phyloP scores from a whole-genome alignment of 2,888 invertebrate species.

The Argyra leucocephala region DNA sequence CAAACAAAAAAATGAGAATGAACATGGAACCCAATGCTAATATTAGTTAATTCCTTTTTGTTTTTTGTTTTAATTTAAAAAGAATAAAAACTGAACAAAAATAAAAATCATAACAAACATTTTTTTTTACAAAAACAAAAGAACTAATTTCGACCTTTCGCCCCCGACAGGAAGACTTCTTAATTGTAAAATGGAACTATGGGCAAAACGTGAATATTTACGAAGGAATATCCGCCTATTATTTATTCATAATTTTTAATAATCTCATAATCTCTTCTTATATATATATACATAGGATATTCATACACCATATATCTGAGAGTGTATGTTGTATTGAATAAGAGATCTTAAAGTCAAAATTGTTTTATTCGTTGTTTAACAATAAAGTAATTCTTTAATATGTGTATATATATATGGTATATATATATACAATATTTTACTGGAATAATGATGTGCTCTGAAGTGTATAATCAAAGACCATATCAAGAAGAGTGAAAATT shows the following conservation, averaged over 20 bases:
- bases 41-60: too few species aligned
- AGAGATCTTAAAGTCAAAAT: too few species aligned
- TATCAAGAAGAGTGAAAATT: neutral
- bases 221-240: neutral
- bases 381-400: too few species aligned
- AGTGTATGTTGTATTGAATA: too few species aligned
- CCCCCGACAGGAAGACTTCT: slow-evolving; percentile 6
- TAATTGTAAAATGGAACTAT: neutral
- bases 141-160: slow-evolving; percentile 1
- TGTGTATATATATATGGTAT: neutral
- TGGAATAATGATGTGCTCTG: neutral
- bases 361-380: too few species aligned
- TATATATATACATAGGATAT: too few species aligned
- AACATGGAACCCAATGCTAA: neutral
- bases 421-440: neutral
- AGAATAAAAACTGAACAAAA: neutral
- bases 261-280: too few species aligned
- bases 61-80: too few species aligned
- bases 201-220: slow-evolving; percentile 3
- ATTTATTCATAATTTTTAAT: neutral
- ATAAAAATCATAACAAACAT: neutral
- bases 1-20: neutral
- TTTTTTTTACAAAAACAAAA: too few species aligned
- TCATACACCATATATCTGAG: too few species aligned
- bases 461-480: too few species aligned